phyloP scores from a whole-genome alignment of 1,140 invertebrate genomes.

The Holcopasites calliopsidis region DNA sequence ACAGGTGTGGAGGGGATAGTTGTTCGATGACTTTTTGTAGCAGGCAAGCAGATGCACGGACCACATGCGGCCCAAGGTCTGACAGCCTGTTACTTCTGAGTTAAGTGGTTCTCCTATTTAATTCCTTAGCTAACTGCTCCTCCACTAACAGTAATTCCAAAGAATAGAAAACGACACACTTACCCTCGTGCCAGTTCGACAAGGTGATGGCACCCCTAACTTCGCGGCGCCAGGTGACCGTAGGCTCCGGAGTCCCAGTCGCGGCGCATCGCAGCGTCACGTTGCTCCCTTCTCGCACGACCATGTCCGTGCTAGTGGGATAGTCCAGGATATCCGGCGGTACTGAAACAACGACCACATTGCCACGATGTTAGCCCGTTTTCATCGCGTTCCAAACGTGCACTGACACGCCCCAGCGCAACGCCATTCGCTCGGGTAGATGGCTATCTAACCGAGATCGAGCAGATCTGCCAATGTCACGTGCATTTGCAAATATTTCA shows the following conservation, averaged over 20 bases:
- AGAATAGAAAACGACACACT: too few species aligned
- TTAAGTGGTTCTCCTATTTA: too few species aligned
- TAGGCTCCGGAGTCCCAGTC: slow-evolving; percentile 90
- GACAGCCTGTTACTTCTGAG: too few species aligned
- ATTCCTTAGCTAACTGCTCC: too few species aligned
- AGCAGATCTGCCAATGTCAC: slow-evolving; percentile 18
- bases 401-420: slow-evolving; percentile 22
- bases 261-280: slow-evolving; percentile 92
- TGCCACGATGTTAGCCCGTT: slow-evolving; percentile 25
- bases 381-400: slow-evolving; percentile 21
- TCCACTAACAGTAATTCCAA: too few species aligned
- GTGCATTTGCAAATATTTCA: slow-evolving; percentile 50
- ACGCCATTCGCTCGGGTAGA: slow-evolving; percentile 44
- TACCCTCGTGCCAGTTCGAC: too few species aligned
- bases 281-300: slow-evolving; percentile 91
- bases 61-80: too few species aligned
- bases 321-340: slow-evolving; percentile 94
- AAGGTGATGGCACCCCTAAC: slow-evolving; percentile 65
- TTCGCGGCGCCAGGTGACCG: slow-evolving; percentile 92
- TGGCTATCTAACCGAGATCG: slow-evolving; percentile 39
- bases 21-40: too few species aligned
- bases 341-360: slow-evolving; percentile 82
- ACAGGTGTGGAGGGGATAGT: too few species aligned
- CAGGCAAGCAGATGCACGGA: too few species aligned
- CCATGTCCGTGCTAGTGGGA: slow-evolving; percentile 92